Evolutionary conservation across 2,888 invertebrate genomes (phyloP).

Genomic region (Macrosiphum euphorbiae): DNA sequence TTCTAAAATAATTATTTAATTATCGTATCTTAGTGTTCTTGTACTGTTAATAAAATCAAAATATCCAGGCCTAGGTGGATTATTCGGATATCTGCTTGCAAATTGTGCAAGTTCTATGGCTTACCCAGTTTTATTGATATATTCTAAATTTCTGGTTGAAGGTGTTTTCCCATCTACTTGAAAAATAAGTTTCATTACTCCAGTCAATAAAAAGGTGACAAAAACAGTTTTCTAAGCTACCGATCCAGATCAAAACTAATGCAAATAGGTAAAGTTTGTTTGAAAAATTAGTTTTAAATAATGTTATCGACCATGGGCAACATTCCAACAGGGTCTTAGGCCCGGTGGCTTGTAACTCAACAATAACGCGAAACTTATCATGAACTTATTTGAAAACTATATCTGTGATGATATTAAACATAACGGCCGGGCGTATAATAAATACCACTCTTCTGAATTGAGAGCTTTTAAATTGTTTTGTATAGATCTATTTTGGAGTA

Average conservation of each 20-base stretch:
- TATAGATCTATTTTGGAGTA: background rate
- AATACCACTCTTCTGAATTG: background rate
- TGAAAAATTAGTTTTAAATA: slow-evolving; percentile 65
- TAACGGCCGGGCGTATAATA: slow-evolving; percentile 38
- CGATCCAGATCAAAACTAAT: slow-evolving; percentile 66
- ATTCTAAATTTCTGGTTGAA: background rate
- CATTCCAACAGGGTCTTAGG: slow-evolving; percentile 65
- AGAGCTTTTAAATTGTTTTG: background rate
- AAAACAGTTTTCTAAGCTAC: slow-evolving; percentile 63
- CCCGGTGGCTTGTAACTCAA: slow-evolving; percentile 63
- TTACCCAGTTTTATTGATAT: slow-evolving; percentile 6
- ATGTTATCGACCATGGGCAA: slow-evolving; percentile 61
- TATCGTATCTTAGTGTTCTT: background rate
- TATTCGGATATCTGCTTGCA: background rate
- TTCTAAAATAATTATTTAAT: background rate
- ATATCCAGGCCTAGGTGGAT: background rate
- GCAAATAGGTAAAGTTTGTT: slow-evolving; percentile 65
- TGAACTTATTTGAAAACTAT: slow-evolving; percentile 56
- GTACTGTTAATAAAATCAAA: background rate
- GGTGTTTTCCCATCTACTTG: slow-evolving; percentile 22
- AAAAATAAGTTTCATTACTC: slow-evolving; percentile 59
- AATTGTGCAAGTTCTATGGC: slow-evolving; percentile 9
- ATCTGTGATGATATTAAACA: slow-evolving; percentile 65
- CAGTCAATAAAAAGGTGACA: slow-evolving; percentile 65
- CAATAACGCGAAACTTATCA: slow-evolving; percentile 65